Percentiles rank a stretch among this genome's conserved stretches.
Conservation (phyloP, 1,140 invertebrate genomes). For the Cheumatopsyche charites region DNA sequence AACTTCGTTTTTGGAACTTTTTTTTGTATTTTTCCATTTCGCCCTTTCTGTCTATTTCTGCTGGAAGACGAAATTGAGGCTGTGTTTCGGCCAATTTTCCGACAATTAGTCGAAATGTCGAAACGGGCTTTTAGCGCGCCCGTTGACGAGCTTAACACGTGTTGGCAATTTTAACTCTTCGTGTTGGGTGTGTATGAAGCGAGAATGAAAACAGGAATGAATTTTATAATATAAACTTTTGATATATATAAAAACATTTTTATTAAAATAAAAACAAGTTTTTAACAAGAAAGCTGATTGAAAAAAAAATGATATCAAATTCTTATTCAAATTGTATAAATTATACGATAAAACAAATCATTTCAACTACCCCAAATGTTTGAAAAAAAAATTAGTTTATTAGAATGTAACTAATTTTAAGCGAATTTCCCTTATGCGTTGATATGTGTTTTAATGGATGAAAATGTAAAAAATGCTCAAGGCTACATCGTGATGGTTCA, state of each 20-base stretch:
- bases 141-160: background rate
- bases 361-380: too few species aligned
- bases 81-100: slow-evolving; percentile 16
- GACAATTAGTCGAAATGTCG: background rate
- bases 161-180: background rate
- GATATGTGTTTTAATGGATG: too few species aligned
- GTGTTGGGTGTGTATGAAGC: background rate
- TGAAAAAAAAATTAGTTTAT: too few species aligned
- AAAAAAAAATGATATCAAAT: too few species aligned
- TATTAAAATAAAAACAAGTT: too few species aligned
- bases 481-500: background rate
- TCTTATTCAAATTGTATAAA: too few species aligned
- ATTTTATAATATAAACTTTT: background rate
- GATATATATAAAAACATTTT: too few species aligned
- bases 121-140: background rate
- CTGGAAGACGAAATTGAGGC: too few species aligned
- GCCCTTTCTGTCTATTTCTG: background rate
- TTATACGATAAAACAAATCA: too few species aligned
- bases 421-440: too few species aligned
- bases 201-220: background rate
- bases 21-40: slow-evolving; percentile 8
- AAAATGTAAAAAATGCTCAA: background rate
- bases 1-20: slow-evolving; percentile 31
- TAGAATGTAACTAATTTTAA: too few species aligned
- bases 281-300: too few species aligned